A percentile compares a stretch with the other conserved stretches of the same genome.
Evolutionary conservation across 2,113 vertebrate species (phyloP).

Genomic region (Gobius niger): DNA sequence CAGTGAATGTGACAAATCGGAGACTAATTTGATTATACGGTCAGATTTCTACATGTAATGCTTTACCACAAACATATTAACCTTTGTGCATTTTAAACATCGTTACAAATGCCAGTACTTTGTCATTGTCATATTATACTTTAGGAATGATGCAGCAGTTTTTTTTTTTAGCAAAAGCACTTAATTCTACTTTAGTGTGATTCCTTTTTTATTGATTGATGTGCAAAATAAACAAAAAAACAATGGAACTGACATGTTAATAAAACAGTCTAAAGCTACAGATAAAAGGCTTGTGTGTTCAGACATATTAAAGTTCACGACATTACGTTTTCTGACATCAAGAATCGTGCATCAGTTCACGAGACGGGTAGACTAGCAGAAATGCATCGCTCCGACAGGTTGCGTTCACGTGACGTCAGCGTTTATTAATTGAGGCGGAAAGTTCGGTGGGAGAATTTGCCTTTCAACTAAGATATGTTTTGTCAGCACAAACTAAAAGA

Average conservation of each 20-base stretch:
- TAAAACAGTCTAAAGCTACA: constrained; percentile 39
- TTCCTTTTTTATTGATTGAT: constrained; percentile 28
- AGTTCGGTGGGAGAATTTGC: too few species aligned
- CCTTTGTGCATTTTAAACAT: neutral
- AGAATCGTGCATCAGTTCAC: constrained; percentile 47
- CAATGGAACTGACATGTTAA: constrained; percentile 10
- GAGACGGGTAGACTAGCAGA: constrained; percentile 42
- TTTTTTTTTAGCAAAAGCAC: constrained; percentile 1
- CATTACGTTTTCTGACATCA: constrained; percentile 42
- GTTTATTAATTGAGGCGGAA: too few species aligned
- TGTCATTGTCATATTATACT: neutral
- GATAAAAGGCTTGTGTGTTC: constrained; percentile 42
- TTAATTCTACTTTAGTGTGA: constrained; percentile 2
- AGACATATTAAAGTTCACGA: constrained; percentile 33
- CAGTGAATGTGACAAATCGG: neutral
- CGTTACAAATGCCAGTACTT: neutral
- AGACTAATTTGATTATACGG: neutral
- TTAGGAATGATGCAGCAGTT: neutral
- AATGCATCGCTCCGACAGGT: neutral
- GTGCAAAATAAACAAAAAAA: constrained; percentile 36
- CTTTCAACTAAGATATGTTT: too few species aligned
- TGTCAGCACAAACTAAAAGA: too few species aligned
- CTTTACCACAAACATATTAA: neutral
- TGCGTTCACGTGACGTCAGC: too few species aligned
- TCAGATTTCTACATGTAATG: neutral